These are phyloP conservation scores for Ptychoptera contaminata DNA, from an alignment of 2,888 invertebrate genomes.

Conservation along the genomic window DNA sequence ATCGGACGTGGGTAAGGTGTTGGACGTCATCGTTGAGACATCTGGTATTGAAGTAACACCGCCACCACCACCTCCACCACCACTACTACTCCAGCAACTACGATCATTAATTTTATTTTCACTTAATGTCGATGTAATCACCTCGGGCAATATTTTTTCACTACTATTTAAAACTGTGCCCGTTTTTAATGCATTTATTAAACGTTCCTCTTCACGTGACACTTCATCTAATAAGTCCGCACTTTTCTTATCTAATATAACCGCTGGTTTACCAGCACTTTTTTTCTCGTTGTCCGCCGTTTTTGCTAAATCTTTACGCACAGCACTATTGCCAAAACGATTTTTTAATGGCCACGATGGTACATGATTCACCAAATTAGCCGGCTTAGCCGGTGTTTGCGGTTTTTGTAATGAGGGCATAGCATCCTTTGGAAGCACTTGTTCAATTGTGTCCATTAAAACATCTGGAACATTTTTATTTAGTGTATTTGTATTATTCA, in stretches of 20 bases:
- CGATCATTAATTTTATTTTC: conserved; percentile 7
- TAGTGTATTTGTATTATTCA: conserved; percentile 8
- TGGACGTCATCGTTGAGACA: conserved; percentile 5
- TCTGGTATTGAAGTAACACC: conserved; percentile 8
- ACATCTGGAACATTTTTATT: conserved; percentile 14
- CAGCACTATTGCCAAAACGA: conserved; percentile 12
- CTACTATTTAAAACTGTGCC: conserved; percentile 45
- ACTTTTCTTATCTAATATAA: conserved; percentile 13
- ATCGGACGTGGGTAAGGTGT: conserved; percentile 3
- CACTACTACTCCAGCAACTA: conserved; percentile 6
- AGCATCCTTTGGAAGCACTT: conserved; percentile 11
- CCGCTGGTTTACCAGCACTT: conserved; percentile 1
- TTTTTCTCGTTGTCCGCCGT: conserved; percentile 3
- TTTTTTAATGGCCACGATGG: conserved; percentile 47
- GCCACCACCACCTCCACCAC: conserved; percentile 7
- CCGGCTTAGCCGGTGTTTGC: conserved; percentile 17
- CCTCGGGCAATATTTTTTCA: conserved; percentile 14
- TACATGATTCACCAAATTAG: conserved; percentile 18
- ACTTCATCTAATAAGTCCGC: conserved; percentile 45
- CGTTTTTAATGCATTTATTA: conserved; percentile 63
- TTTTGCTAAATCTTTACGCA: no score
- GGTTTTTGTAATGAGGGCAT: conserved; percentile 10
- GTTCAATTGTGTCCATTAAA: conserved; percentile 13
- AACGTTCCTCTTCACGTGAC: conserved; percentile 63
- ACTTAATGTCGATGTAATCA: conserved; percentile 13